Conservation (phyloP, 2,797 vertebrate genomes). For the Diceros bicornis region DNA sequence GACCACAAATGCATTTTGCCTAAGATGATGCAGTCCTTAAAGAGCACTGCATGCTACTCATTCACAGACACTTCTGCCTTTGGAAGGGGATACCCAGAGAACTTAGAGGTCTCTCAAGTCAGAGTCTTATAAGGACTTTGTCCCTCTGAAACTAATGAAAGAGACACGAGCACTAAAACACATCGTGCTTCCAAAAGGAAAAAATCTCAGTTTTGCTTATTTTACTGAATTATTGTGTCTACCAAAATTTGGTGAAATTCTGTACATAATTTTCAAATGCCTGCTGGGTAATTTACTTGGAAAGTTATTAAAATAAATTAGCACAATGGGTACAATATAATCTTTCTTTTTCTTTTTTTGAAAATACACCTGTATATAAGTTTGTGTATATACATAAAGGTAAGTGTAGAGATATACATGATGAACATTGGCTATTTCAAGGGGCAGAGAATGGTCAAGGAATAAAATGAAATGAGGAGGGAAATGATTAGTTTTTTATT, state of each 20-base stretch:
- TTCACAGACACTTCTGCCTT: not conserved
- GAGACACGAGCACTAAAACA: not conserved
- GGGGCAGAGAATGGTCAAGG: not conserved
- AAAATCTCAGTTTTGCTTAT: not conserved
- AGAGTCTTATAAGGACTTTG: not conserved
- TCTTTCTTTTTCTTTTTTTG: not conserved
- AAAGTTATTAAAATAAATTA: conserved; percentile 53
- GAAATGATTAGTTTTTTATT: not conserved
- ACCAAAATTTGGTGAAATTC: not conserved
- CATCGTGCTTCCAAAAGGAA: not conserved
- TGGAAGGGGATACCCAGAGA: not conserved
- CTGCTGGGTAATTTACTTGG: not conserved
- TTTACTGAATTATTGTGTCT: not conserved
- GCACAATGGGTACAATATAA: not conserved
- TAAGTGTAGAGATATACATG: not conserved
- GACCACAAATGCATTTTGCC: not conserved
- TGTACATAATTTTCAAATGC: not conserved
- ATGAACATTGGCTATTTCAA: conserved; percentile 11
- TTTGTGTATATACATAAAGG: not conserved
- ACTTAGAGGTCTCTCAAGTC: not conserved
- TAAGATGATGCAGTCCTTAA: not conserved
- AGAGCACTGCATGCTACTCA: not conserved
- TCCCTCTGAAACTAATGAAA: conserved; percentile 1
- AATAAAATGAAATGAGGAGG: not conserved
- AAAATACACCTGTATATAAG: not conserved